These are phyloP conservation scores for Formicarius rufipectus DNA, from an alignment of 2,113 vertebrate genomes.

Conservation along the genomic window DNA sequence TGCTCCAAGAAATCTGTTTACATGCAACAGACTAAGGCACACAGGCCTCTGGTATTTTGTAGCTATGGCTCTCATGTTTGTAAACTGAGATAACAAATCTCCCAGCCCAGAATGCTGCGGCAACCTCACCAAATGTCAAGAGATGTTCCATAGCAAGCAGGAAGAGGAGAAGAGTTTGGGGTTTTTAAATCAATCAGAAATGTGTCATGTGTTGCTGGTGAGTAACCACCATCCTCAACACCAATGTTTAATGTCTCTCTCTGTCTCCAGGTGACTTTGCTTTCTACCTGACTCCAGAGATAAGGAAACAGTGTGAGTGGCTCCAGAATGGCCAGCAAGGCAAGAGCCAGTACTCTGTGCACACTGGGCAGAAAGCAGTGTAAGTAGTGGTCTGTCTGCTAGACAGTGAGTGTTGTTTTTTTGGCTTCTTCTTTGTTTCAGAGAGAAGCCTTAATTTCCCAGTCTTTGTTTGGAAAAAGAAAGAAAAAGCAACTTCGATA, in stretches of 20 bases:
- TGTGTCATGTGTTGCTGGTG: neutral
- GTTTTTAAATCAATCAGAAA: neutral
- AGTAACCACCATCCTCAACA: neutral
- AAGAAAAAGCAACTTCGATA: neutral
- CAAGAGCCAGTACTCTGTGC: slow-evolving; percentile 68
- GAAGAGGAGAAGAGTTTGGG: neutral
- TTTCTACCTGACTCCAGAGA: slow-evolving; percentile 86
- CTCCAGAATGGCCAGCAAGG: slow-evolving; percentile 80
- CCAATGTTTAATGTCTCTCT: neutral
- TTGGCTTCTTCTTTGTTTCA: neutral
- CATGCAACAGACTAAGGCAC: neutral
- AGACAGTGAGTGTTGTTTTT: neutral
- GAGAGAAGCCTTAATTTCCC: neutral
- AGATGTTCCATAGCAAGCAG: neutral
- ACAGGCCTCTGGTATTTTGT: neutral
- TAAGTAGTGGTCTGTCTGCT: slow-evolving; percentile 64
- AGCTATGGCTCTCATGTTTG: neutral
- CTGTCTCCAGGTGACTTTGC: slow-evolving; percentile 85
- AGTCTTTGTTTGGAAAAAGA: neutral
- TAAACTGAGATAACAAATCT: neutral
- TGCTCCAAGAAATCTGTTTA: neutral
- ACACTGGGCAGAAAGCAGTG: slow-evolving; percentile 66
- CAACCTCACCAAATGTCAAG: neutral
- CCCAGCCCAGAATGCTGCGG: neutral
- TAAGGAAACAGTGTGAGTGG: slow-evolving; percentile 85